phyloP scores from a whole-genome alignment of 2,113 vertebrate genomes.

The Rhea pennata region DNA sequence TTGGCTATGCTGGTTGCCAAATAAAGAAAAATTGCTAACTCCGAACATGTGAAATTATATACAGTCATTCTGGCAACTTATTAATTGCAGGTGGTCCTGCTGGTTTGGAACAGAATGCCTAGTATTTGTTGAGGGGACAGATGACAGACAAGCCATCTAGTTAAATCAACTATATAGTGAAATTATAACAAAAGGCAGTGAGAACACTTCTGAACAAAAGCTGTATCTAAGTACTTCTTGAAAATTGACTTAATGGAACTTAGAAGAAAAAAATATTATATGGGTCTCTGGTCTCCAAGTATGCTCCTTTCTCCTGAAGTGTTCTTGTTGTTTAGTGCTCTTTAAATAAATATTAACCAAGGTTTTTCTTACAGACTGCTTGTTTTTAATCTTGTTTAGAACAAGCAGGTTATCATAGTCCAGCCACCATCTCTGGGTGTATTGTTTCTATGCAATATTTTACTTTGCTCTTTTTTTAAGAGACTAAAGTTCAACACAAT shows the following conservation, averaged over 20 bases:
- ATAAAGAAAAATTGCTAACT: constrained; percentile 40
- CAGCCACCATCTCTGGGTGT: not conserved
- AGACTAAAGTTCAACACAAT: not conserved
- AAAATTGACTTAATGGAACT: not conserved
- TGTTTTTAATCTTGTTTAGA: not conserved
- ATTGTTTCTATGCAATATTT: not conserved
- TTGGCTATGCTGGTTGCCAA: constrained; percentile 51
- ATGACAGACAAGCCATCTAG: constrained; percentile 49
- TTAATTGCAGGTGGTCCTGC: constrained; percentile 59
- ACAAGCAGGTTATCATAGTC: not conserved
- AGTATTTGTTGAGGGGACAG: constrained; percentile 39
- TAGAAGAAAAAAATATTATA: not conserved
- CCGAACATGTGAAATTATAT: constrained; percentile 5
- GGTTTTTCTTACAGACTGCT: not conserved
- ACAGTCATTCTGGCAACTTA: constrained; percentile 40
- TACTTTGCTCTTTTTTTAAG: not conserved
- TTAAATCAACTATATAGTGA: constrained; percentile 3
- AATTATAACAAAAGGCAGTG: not conserved
- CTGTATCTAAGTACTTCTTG: not conserved
- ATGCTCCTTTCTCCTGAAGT: not conserved
- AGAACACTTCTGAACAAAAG: not conserved
- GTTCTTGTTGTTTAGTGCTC: not conserved
- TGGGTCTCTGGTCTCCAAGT: not conserved
- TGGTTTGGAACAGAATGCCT: constrained; percentile 52
- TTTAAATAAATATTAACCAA: not conserved